phyloP scores from a whole-genome alignment of 30 jellyfish, hydroid and myxozoan genomes.

The Turritopsis rubra region DNA sequence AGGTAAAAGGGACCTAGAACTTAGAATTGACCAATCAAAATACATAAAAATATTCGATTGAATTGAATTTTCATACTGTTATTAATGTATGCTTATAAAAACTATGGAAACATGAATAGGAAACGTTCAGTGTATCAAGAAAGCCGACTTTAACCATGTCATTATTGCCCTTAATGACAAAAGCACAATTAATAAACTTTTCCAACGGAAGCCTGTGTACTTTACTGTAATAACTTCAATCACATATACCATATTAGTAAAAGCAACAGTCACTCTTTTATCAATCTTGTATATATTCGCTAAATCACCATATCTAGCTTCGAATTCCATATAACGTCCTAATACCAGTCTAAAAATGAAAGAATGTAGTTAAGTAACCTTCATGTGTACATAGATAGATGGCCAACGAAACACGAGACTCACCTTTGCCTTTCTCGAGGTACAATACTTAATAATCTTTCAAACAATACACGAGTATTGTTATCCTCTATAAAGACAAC shows the following conservation, averaged over 20 bases:
- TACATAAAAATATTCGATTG: too few species aligned
- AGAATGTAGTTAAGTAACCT: not conserved
- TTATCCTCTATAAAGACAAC: conserved; percentile 55
- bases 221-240: too few species aligned
- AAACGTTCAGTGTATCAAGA: too few species aligned
- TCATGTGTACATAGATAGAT: not conserved
- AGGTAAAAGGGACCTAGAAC: not conserved
- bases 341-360: conserved; percentile 38
- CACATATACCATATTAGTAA: not conserved
- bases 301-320: conserved; percentile 82
- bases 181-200: too few species aligned
- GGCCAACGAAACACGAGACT: not conserved
- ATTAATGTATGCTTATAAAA: too few species aligned
- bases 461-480: conserved; percentile 84
- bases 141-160: too few species aligned
- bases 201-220: too few species aligned
- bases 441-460: conserved; percentile 58
- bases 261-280: conserved; percentile 43
- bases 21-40: too few species aligned
- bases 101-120: too few species aligned
- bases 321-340: conserved; percentile 68
- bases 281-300: conserved; percentile 77
- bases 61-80: too few species aligned
- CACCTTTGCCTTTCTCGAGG: conserved; percentile 59
- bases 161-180: too few species aligned